phyloP scores from a whole-genome alignment of 1,140 invertebrate species.

The Agrypnia vestita region DNA sequence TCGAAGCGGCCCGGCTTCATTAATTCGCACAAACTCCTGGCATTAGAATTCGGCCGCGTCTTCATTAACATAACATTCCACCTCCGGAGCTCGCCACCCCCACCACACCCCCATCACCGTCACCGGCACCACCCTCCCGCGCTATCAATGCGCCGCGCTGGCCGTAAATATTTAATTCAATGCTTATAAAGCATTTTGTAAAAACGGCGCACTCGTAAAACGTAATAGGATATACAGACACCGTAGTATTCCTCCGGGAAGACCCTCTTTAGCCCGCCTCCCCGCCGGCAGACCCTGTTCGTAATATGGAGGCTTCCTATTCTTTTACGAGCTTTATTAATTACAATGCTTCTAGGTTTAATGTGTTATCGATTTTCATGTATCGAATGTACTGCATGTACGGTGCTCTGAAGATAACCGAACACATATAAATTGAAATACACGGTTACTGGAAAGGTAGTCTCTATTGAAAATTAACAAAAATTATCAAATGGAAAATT shows the following conservation, averaged over 20 bases:
- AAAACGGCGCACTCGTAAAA: slow-evolving; percentile 15
- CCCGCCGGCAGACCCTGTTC: neutral
- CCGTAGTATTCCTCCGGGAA: neutral
- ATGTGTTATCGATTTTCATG: too few relatives aligned
- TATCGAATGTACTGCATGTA: too few relatives aligned
- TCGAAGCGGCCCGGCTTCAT: too few relatives aligned
- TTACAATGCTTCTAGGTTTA: neutral
- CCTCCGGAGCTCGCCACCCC: neutral
- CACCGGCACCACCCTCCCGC: neutral
- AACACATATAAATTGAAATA: too few relatives aligned
- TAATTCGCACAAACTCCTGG: too few relatives aligned
- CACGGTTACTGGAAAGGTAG: too few relatives aligned
- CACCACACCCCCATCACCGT: neutral
- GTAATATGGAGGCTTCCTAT: neutral
- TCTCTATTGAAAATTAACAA: too few relatives aligned
- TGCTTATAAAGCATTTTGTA: slow-evolving; percentile 2
- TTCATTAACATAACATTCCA: neutral
- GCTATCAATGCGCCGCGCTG: neutral
- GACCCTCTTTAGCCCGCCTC: neutral
- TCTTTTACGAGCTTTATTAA: slow-evolving; percentile 11
- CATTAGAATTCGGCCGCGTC: neutral
- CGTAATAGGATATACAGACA: neutral
- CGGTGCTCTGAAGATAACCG: too few relatives aligned
- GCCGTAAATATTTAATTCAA: slow-evolving; percentile 18
- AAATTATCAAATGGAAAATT: too few relatives aligned